Base-by-base conservation (phyloP, 1,140 invertebrate species). In the Solenopsis fugax region DNA sequence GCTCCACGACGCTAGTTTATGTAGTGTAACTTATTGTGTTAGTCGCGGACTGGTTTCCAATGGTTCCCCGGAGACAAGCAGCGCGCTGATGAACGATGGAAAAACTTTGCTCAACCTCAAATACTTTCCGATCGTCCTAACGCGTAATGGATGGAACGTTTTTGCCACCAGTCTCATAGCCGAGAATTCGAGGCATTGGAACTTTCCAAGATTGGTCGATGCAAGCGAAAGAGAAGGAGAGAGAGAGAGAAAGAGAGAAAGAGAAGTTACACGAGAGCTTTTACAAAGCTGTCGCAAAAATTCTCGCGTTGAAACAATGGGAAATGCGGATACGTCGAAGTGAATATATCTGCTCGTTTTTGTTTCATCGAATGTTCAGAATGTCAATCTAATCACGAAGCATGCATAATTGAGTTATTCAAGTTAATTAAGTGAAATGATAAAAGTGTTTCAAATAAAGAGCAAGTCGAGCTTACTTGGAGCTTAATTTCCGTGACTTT, bases 41-140 rank as follows among this genome's bases (percentile, higher is more conserved):
- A 37, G 56, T 24, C 58, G n/a, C 24, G 34, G 29, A 62, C 60
- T 52, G 41, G 5, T 76, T 67, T 13, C 21, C 72, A 7, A 58
- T 85, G 50, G 48, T 41, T 86, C 54, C 21, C 52, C 12, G 16
- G 89, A 48, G 81, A 81, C 69, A 50, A 62, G n/a, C 75, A 69
- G 76, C n/a, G 87, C 56, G 60, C 50, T 73, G 82, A 91, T 84
- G 87, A 91, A 75, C 87, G 89, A 88, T 90, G 86, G 60, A 80
- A 69, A 88, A 91, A 91, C 89, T 88, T 91, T 24, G 52, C 82
- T 34, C 37, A 52, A 71, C 67, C 56, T 65, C 86, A 77, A 89
- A 92, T 91, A 87, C 75, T 90, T 92, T 92, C 71, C 88, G 88
- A 90, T 90, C 86, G 76, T 86, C 45, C 65, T 54, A 65, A 50